These are phyloP conservation scores for Lophius piscatorius DNA, from an alignment of 2,113 vertebrate species.

Conservation along the genomic window DNA sequence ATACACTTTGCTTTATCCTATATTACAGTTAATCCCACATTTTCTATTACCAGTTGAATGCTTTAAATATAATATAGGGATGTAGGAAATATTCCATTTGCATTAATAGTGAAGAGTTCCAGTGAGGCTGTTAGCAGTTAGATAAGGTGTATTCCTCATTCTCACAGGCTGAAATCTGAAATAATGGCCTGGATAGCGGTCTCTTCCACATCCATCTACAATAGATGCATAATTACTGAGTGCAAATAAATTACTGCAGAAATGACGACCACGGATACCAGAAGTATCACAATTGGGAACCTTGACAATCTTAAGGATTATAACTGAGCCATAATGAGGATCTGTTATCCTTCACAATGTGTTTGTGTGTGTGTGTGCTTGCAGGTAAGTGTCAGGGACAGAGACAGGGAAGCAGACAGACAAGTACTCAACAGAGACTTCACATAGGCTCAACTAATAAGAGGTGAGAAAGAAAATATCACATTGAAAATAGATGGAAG, in stretches of 20 bases:
- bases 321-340: background rate
- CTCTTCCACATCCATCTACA: background rate
- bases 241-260: background rate
- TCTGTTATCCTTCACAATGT: background rate
- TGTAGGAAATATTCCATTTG: background rate
- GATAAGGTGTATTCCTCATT: background rate
- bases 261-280: background rate
- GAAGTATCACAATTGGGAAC: background rate
- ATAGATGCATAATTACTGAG: background rate
- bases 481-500: conserved; percentile 72
- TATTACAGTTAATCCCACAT: background rate
- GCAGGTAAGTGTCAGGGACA: conserved; percentile 6
- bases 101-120: background rate
- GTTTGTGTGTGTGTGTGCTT: background rate
- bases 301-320: background rate
- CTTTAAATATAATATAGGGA: background rate
- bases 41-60: background rate
- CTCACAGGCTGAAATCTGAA: background rate
- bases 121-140: background rate
- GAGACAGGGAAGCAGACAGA: conserved; percentile 30
- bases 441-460: conserved; percentile 71
- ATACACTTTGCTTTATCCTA: no score
- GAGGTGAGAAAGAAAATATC: conserved; percentile 66
- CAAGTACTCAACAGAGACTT: conserved; percentile 39
- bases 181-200: background rate